phyloP scores from a whole-genome alignment of 2,113 vertebrate genomes.

The Caracal caracal region DNA sequence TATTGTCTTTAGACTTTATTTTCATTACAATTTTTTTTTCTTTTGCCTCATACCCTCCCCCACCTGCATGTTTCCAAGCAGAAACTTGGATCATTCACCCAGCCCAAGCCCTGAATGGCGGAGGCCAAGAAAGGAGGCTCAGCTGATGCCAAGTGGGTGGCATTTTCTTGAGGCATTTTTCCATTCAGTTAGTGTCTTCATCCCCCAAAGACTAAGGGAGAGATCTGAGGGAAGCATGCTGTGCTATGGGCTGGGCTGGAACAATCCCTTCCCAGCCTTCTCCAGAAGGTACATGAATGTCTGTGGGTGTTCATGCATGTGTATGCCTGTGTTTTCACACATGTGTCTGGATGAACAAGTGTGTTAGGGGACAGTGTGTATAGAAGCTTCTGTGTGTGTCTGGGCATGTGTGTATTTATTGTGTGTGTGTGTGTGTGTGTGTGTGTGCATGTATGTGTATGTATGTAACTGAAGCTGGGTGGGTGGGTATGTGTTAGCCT shows the following conservation, averaged over 20 bases:
- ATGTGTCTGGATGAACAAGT: background rate
- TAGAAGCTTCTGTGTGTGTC: background rate
- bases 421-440: background rate
- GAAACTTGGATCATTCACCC: slow-evolving; percentile 35
- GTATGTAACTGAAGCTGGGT: background rate
- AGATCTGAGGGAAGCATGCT: slow-evolving; percentile 33
- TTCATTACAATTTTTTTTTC: background rate
- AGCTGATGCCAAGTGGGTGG: slow-evolving; percentile 56
- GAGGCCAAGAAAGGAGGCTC: slow-evolving; percentile 42
- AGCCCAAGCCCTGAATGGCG: background rate
- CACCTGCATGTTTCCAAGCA: slow-evolving; percentile 13
- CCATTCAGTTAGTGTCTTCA: slow-evolving; percentile 83
- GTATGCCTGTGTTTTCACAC: background rate
- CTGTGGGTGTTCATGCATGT: background rate
- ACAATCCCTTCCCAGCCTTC: background rate
- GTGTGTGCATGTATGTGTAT: background rate
- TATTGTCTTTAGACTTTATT: slow-evolving; percentile 11
- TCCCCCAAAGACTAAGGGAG: slow-evolving; percentile 79
- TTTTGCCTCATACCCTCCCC: background rate
- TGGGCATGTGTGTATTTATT: background rate
- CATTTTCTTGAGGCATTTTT: slow-evolving; percentile 84
- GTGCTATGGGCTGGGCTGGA: background rate
- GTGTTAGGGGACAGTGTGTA: background rate
- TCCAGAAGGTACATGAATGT: background rate
- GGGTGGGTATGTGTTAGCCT: background rate